Evolutionary conservation across 2,113 vertebrate genomes (phyloP).

Genomic region (Hirundichthys speculiger): DNA sequence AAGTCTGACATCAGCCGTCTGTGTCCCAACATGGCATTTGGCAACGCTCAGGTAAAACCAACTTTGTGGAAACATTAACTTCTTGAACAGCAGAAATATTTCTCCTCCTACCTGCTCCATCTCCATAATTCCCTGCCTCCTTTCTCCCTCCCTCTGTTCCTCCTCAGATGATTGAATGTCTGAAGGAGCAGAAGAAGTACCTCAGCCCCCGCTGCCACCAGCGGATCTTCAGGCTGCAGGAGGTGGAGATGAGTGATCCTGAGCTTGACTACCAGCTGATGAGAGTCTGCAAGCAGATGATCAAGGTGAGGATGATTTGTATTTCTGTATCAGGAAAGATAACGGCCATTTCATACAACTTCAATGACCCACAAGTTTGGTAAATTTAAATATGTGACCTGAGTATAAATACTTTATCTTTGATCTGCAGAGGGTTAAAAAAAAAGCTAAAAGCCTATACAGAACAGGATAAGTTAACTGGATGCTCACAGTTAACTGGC

Average conservation of each 20-base stretch:
- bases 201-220: conserved; percentile 89
- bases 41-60: conserved; percentile 90
- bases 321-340: too few species aligned
- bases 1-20: conserved; percentile 90
- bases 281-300: conserved; percentile 99
- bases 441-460: too few species aligned
- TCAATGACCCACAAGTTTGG: too few species aligned
- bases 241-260: conserved; percentile 96
- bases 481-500: too few species aligned
- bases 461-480: too few species aligned
- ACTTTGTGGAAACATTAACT: too few species aligned
- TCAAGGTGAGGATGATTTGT: conserved; percentile 85
- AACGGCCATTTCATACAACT: too few species aligned
- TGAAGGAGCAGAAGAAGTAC: conserved; percentile 94
- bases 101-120: neutral
- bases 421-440: too few species aligned
- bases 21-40: conserved; percentile 91
- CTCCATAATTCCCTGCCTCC: too few species aligned
- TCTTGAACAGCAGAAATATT: neutral
- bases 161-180: conserved; percentile 86
- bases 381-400: too few species aligned
- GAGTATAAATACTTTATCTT: too few species aligned
- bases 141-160: neutral
- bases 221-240: conserved; percentile 94
- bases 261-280: conserved; percentile 97